Evolutionary conservation across 2,797 vertebrate species (phyloP).

Genomic region (Hydrolagus colliei): DNA sequence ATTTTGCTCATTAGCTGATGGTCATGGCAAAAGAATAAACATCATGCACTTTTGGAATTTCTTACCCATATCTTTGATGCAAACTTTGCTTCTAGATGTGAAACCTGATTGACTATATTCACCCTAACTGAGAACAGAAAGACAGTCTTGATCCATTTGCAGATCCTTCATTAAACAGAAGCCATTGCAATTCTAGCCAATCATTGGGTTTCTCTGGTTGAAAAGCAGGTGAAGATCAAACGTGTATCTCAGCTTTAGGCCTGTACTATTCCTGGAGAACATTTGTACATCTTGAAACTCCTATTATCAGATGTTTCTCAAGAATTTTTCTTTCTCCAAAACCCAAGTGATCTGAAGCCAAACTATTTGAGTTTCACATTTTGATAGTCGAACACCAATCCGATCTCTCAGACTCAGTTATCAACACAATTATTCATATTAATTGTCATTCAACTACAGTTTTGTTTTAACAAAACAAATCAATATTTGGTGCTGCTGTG

Average conservation of each 20-base stretch:
- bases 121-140: neutral
- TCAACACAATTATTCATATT: neutral
- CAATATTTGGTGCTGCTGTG: constrained; percentile 10
- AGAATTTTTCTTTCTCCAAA: neutral
- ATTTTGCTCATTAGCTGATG: neutral
- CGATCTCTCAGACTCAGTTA: neutral
- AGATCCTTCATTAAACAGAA: neutral
- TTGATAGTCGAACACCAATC: neutral
- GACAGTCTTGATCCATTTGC: neutral
- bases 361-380: neutral
- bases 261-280: neutral
- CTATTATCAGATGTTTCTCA: neutral
- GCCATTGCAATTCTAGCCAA: neutral
- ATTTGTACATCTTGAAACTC: neutral
- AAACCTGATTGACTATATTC: neutral
- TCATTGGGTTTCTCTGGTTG: neutral
- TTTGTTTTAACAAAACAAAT: neutral
- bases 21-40: neutral
- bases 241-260: neutral
- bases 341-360: neutral
- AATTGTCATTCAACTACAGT: neutral
- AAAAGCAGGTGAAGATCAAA: neutral
- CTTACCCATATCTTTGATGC: neutral
- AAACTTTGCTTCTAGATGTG: neutral
- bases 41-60: neutral